Evolutionary conservation across 1,140 invertebrate species (phyloP).

Genomic region (Amphibalanus amphitrite): DNA sequence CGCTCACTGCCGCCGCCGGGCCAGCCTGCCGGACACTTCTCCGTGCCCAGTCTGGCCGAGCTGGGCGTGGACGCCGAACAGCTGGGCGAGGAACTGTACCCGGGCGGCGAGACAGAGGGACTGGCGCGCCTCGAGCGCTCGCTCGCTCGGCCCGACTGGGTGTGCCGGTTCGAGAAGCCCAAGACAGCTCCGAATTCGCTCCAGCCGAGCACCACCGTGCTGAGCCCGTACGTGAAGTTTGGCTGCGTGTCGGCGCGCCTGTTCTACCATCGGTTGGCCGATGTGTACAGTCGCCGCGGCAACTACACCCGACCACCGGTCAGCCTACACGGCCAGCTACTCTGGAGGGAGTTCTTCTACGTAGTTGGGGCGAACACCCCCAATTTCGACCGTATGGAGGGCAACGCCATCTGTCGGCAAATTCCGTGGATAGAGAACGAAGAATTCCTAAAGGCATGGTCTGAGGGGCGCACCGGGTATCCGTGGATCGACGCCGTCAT

Average conservation of each 20-base stretch:
- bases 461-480: constrained; percentile 68
- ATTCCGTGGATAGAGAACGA: constrained; percentile 75
- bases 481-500: constrained; percentile 90
- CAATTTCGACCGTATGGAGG: constrained; percentile 74
- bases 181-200: constrained; percentile 51
- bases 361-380: constrained; percentile 70
- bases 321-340: constrained; percentile 65
- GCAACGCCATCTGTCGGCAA: constrained; percentile 78
- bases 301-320: constrained; percentile 61
- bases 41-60: constrained; percentile 31
- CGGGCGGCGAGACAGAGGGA: constrained; percentile 50
- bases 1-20: constrained; percentile 27
- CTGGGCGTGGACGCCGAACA: constrained; percentile 31
- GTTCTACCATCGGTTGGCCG: constrained; percentile 42
- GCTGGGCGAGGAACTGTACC: constrained; percentile 33
- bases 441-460: constrained; percentile 37
- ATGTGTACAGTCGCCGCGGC: constrained; percentile 25
- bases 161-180: constrained; percentile 52
- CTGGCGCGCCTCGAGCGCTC: constrained; percentile 39
- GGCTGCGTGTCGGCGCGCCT: constrained; percentile 28
- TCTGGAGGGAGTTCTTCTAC: constrained; percentile 86
- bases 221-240: constrained; percentile 55
- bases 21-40: constrained; percentile 27
- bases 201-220: constrained; percentile 48
- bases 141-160: constrained; percentile 42